Evolutionary conservation across 2,113 vertebrate species (phyloP).

Genomic region (Paedocypris sp.): DNA sequence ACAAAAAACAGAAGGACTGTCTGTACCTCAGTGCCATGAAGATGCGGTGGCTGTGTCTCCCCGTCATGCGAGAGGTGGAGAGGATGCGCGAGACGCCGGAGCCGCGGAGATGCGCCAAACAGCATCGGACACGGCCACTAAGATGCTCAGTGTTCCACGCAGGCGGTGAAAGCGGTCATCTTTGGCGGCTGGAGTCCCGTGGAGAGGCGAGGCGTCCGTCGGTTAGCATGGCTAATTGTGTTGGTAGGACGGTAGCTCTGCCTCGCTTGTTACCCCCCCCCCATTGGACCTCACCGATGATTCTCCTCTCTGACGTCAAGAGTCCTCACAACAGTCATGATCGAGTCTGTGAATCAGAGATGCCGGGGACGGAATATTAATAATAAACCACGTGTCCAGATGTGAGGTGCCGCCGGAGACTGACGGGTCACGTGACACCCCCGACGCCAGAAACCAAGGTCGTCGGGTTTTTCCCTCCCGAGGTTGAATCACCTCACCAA

Average conservation of each 20-base stretch:
- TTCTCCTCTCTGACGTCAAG: slow-evolving; percentile 72
- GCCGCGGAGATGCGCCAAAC: neutral
- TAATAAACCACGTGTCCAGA: slow-evolving; percentile 19
- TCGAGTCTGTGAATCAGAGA: slow-evolving; percentile 49
- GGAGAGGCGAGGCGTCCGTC: slow-evolving; percentile 47
- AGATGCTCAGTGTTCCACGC: slow-evolving; percentile 7
- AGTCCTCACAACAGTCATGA: slow-evolving; percentile 69
- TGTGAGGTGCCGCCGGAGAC: neutral
- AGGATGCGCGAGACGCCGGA: slow-evolving; percentile 1
- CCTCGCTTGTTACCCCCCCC: slow-evolving; percentile 61
- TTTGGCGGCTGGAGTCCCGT: slow-evolving; percentile 40
- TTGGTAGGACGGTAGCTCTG: slow-evolving; percentile 50
- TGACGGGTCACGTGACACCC: neutral
- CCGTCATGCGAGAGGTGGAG: slow-evolving; percentile 17
- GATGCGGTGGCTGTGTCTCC: slow-evolving; percentile 29
- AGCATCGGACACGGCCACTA: slow-evolving; percentile 7
- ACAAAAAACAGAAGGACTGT: slow-evolving; percentile 10
- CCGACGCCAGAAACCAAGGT: neutral
- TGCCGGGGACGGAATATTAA: slow-evolving; percentile 31
- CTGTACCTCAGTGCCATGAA: slow-evolving; percentile 40
- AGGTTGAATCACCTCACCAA: too few relatives aligned
- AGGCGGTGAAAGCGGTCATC: slow-evolving; percentile 26
- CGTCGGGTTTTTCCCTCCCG: too few relatives aligned
- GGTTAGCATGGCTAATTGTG: slow-evolving; percentile 53
- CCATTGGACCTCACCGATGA: slow-evolving; percentile 61